Base-by-base conservation (phyloP, 2,113 vertebrate genomes). In the Oncorhynchus mykiss region DNA sequence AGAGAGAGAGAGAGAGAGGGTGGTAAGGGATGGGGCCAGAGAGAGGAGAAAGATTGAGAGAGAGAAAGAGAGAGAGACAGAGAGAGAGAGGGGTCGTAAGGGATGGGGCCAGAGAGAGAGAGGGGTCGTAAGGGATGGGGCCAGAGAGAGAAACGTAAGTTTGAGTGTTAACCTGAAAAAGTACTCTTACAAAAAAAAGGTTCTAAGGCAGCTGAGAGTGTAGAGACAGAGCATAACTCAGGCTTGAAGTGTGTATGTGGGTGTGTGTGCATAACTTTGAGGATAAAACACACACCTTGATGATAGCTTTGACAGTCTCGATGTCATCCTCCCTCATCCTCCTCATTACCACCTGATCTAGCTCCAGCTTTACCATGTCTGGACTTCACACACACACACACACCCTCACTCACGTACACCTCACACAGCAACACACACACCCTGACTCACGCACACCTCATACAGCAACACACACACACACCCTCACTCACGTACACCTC, bases 301-400 rank as follows among this genome's bases (percentile, higher is more conserved):
- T 88, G 45, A 94, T 92, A 71, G 87, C 88, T 88, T 94, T 94
- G 64, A 93, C 88, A n/a, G 79, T 72, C 72, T 93, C 91, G 18
- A 94, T 88, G 65, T 94, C 93, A 0, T 93, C 92, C 72, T 93
- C 93, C 77, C 80, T 91, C 93, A 94, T 94, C 85, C 91, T 91
- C 80, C 91, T 90, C 59, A 94, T 86, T 71, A 88, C 87, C 71
- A 94, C 89, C 82, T 89, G 88, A 73, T 91, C 90, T 78, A 94
- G 85, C n/a, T 93, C 92, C 84, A 94, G 79, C 82, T 82, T 89
- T 80, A 92, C 93, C 93, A 94, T 94, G 71, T 78, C 84, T 66
- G 70, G 66, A 31, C 31, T 70, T 60, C 65, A 70, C 62, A 34
- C 68, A 18, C 48, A 45, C 70, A 70, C 62, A 34, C 68, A 18